Evolutionary conservation across 2,113 vertebrate genomes (phyloP).

Genomic region (Semnornis frantzii): DNA sequence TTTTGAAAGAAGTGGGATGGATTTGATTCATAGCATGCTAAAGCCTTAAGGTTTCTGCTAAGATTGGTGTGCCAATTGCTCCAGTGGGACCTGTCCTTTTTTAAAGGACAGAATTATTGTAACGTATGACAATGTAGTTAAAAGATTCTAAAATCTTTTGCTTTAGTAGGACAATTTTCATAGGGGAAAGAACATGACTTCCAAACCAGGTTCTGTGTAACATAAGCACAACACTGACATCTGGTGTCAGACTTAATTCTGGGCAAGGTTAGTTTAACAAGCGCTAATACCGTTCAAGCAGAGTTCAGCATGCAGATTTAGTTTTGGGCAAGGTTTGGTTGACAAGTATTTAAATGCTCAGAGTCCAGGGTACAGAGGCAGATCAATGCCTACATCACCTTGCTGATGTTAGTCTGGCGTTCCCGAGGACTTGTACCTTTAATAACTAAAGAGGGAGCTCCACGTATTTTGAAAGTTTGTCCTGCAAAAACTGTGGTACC

Average conservation of each 20-base stretch:
- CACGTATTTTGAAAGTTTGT: neutral
- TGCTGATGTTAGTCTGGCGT: too few relatives aligned
- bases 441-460: neutral
- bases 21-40: neutral
- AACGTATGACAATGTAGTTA: neutral
- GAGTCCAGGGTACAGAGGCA: too few relatives aligned
- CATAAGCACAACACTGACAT: constrained; percentile 79
- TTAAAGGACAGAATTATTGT: neutral
- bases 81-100: neutral
- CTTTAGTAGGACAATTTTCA: neutral
- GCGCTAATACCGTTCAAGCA: too few relatives aligned
- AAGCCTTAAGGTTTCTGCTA: neutral
- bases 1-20: neutral
- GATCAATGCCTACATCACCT: rapidly evolving
- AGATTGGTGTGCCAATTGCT: neutral
- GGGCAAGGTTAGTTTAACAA: neutral
- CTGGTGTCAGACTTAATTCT: constrained; percentile 61
- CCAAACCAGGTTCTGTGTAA: constrained; percentile 15
- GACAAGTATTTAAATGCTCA: neutral
- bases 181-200: neutral
- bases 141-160: neutral
- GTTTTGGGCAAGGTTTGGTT: neutral
- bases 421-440: neutral
- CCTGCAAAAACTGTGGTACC: neutral
- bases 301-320: neutral